These are phyloP conservation scores for Coremacera marginata DNA, from an alignment of 2,888 invertebrate genomes.

Conservation along the genomic window DNA sequence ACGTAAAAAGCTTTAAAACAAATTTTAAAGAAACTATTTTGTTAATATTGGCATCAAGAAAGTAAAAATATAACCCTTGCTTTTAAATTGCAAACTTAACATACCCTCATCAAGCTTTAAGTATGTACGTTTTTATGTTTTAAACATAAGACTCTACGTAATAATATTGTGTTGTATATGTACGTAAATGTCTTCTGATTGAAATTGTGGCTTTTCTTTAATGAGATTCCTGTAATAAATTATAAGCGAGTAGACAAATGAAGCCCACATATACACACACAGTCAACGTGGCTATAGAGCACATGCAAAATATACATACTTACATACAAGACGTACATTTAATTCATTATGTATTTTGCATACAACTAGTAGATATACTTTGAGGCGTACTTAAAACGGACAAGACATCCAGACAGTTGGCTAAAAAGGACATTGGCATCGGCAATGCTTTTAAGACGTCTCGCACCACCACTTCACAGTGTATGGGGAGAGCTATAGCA, in stretches of 20 bases:
- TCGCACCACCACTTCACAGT: background rate
- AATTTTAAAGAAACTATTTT: no score
- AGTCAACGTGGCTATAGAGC: no score
- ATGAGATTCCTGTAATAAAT: slow-evolving; percentile 54
- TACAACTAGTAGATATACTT: background rate
- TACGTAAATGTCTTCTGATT: slow-evolving; percentile 47
- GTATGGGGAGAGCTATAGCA: background rate
- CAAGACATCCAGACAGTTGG: background rate
- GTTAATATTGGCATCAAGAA: no score
- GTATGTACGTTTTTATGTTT: background rate
- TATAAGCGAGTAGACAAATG: slow-evolving; percentile 44
- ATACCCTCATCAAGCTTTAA: background rate
- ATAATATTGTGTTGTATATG: background rate
- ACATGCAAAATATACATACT: background rate
- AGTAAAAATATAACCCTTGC: no score
- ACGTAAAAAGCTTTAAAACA: no score
- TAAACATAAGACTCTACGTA: no score
- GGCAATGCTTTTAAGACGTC: slow-evolving; percentile 5
- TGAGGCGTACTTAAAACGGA: background rate
- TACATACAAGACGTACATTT: background rate
- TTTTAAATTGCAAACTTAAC: no score
- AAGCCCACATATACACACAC: slow-evolving; percentile 1
- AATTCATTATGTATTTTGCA: no score
- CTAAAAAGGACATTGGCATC: no score
- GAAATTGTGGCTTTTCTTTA: slow-evolving; percentile 53